phyloP scores from a whole-genome alignment of 2,797 vertebrate species.

The Masticophis lateralis region DNA sequence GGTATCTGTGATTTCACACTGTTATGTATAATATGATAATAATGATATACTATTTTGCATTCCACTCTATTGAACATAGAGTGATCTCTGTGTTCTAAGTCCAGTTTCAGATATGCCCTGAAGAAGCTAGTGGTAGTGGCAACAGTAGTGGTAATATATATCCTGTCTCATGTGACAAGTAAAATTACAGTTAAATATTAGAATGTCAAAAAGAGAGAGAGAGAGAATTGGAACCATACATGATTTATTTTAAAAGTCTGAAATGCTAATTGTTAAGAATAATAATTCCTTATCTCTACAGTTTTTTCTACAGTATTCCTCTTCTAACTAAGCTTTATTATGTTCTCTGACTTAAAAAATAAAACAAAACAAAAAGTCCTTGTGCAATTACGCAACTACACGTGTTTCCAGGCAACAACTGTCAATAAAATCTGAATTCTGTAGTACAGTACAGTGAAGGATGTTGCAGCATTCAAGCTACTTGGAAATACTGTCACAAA shows the following conservation, averaged over 20 bases:
- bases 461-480: slow-evolving; percentile 4
- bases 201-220: background rate
- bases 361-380: background rate
- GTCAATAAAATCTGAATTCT: slow-evolving; percentile 34
- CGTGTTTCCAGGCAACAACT: slow-evolving; percentile 9
- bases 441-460: slow-evolving; percentile 29
- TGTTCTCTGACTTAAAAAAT: slow-evolving; percentile 25
- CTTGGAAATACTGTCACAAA: background rate
- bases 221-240: slow-evolving; percentile 53
- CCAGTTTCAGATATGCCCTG: background rate
- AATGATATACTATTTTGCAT: background rate
- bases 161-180: background rate
- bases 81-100: too few species aligned
- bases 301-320: slow-evolving; percentile 50
- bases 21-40: background rate
- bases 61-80: background rate
- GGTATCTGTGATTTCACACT: background rate
- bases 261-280: slow-evolving; percentile 50
- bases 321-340: slow-evolving; percentile 7
- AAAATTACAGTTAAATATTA: background rate
- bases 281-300: slow-evolving; percentile 46
- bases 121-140: background rate
- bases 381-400: slow-evolving; percentile 38
- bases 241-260: slow-evolving; percentile 39
- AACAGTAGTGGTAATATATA: background rate